Base-by-base conservation (phyloP, 2,888 invertebrate species). In the Chironomus tentans region DNA sequence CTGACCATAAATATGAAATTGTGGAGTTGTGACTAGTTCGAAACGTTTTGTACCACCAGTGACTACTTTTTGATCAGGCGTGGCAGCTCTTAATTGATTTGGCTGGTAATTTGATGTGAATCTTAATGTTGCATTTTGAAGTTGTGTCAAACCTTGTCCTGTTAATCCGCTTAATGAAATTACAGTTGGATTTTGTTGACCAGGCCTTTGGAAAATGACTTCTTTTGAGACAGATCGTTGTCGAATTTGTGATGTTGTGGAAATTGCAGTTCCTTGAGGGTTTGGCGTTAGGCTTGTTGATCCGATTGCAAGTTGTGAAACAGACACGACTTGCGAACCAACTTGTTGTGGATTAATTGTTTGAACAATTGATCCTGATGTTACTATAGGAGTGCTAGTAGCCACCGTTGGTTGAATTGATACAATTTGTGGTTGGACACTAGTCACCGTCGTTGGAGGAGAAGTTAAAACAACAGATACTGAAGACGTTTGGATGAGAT, bases 221-320 rank as follows among this genome's bases (percentile, higher is more conserved):
- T 84, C 83, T 70, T 83, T 74, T 24, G 74, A 38, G 4, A 84
- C 77, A 0, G 82, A 81, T 1, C 82, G 81, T 0, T 82, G 79
- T 0, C 83, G 81, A 2, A 84, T 83, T 76, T 84, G 82, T 18
- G 84, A 80, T 78, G 83, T 83, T 61, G 83, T 84, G 4, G 84
- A 80, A 77, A 84, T 73, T 65, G 83, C 84, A 0, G 82, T 84
- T 12, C 85, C 82, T 0, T 82, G 81, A 47, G 81, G 81, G 6
- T 82, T 81, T 28, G 82, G 80, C 65, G 81, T 82, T 76, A 83
- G 79, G 21, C 82, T 80, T 2, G 83, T 81, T 62, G 84, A 80
- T 78, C 86, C 81, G 79, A 85, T 77, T 78, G 87, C 81, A 77
- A 85, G 78, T 62, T 85, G 82, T 76, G 86, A 81, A 65, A 85